phyloP scores from a whole-genome alignment of 2,113 vertebrate genomes.

The Suncus etruscus region DNA sequence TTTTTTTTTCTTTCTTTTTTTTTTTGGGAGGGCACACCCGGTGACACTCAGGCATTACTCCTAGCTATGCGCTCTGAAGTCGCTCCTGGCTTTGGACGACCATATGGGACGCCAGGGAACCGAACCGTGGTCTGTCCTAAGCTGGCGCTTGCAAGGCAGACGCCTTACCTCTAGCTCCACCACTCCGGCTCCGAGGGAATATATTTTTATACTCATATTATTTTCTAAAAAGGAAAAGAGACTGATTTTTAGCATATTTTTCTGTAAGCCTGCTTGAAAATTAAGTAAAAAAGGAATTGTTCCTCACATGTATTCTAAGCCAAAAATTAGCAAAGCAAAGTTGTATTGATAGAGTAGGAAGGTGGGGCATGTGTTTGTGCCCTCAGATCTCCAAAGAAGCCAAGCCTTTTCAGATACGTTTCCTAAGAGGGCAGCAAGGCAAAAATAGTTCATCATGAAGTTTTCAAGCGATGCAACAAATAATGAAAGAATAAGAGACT shows the following conservation, averaged over 20 bases:
- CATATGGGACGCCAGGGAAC: too few species aligned
- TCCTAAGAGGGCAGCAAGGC: constrained; percentile 48
- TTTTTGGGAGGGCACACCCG: too few species aligned
- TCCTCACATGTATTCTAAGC: not conserved
- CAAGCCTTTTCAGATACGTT: constrained; percentile 54
- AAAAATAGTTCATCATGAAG: constrained; percentile 52
- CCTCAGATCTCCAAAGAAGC: not conserved
- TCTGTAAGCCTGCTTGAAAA: constrained; percentile 23
- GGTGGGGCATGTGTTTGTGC: not conserved
- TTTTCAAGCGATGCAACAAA: constrained; percentile 81
- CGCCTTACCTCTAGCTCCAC: too few species aligned
- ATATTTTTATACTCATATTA: constrained; percentile 32
- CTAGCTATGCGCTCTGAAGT: too few species aligned
- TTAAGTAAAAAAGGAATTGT: constrained; percentile 10
- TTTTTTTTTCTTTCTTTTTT: too few species aligned
- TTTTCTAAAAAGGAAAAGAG: constrained; percentile 45
- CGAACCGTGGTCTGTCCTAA: too few species aligned
- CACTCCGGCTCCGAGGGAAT: not conserved
- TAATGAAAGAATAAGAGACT: constrained; percentile 80
- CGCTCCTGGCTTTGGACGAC: too few species aligned
- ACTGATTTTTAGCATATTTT: constrained; percentile 55
- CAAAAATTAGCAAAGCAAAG: not conserved
- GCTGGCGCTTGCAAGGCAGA: too few species aligned
- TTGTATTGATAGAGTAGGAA: not conserved
- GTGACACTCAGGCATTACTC: too few species aligned